Conservation (phyloP, 2,797 vertebrate genomes). For the Graptemys geographica region DNA sequence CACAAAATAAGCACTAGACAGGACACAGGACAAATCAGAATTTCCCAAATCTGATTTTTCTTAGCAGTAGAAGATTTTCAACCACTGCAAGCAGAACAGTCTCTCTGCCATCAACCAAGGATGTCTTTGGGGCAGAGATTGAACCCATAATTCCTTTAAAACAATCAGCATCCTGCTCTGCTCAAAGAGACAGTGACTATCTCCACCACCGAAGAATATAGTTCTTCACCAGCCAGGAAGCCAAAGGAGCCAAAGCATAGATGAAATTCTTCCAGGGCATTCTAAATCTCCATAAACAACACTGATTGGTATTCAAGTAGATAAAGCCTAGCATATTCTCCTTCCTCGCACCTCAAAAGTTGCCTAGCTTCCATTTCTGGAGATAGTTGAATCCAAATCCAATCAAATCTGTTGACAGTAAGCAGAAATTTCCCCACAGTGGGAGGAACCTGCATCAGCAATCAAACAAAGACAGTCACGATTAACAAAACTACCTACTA, state of each 20-base stretch:
- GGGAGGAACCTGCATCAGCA: background rate
- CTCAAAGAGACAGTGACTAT: background rate
- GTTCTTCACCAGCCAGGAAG: background rate
- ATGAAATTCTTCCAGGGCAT: background rate
- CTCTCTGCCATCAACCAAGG: background rate
- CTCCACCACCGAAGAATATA: background rate
- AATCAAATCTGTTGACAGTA: background rate
- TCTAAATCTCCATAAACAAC: background rate
- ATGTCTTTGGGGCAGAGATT: background rate
- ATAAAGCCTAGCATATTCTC: background rate
- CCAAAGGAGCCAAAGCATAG: accelerated
- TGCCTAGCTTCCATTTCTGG: background rate
- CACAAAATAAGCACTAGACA: background rate
- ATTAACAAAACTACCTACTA: background rate
- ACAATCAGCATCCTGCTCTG: background rate
- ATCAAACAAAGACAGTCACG: background rate
- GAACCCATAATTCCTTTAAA: background rate
- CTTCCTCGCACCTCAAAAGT: background rate
- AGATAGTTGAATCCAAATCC: background rate
- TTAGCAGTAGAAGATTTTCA: background rate
- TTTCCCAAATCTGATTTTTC: background rate
- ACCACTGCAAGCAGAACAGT: background rate
- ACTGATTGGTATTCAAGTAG: background rate
- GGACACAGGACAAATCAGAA: background rate
- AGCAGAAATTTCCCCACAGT: background rate